Evolutionary conservation across 2,797 vertebrate genomes (phyloP), one percentile per base, ranked within the genome.

Genomic region (Enoplosus armatus): DNA sequence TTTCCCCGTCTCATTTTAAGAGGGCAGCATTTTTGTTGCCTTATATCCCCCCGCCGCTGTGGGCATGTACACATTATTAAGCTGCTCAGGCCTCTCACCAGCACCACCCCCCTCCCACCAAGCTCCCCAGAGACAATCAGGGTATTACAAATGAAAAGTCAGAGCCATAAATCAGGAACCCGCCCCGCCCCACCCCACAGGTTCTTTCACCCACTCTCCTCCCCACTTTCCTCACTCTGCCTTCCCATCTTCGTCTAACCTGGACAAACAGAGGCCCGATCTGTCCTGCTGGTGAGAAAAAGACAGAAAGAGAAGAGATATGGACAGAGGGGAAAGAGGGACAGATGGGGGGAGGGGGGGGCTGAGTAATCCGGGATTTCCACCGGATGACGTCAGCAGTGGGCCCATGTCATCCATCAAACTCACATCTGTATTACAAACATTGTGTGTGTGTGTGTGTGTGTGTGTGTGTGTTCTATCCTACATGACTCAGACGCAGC

Each of bases 341-440:
- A 78, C 71, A 75, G 80, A 88, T 67, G 54, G 24, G 22, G 24
- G 59, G 50, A 24, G 54, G 37, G 48, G 72, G 78, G 33, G 71
- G n/a, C 74, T 92, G 89, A 94, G 94, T 95, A 94, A 94, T 94
- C 87, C 87, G 93, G 94, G 95, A 95, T 96, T 96, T 96, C 94
- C 94, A 95, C 82, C 41, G 72, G 68, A 82, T 95, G 92, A 96
- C 87, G 89, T 95, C 94, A 95, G 89, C 92, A 89, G 86, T 92
- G 92, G 94, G 89, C 87, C 88, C 56, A 83, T 86, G 82, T 90
- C 87, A 93, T 93, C 89, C 84, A 87, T 93, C 90, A 94, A 72
- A 85, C 88, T 93, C 83, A 88, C 86, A 90, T 93, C 89, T 93
- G 90, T 91, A 87, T 85, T 85, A 83, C 83, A 87, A 85, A 79